These are phyloP conservation scores for Ptychoptera albimana DNA, from an alignment of 2,888 invertebrate genomes.

Conservation along the genomic window DNA sequence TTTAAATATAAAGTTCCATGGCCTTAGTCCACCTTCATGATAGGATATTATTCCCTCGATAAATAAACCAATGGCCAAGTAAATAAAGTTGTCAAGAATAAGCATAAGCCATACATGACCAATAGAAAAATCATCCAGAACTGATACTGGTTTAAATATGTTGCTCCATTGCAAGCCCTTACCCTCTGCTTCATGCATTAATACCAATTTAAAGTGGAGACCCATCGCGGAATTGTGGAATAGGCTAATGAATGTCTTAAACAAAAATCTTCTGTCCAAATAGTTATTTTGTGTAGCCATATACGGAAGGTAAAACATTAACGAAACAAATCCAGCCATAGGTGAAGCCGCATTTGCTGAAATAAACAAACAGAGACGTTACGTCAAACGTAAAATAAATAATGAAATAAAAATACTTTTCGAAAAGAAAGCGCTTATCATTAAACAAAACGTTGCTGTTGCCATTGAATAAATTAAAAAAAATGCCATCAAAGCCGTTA, in stretches of 20 bases:
- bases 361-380: too few relatives aligned
- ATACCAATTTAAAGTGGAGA: conserved; percentile 55
- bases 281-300: conserved; percentile 50
- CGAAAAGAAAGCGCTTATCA: conserved; percentile 63
- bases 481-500: conserved; percentile 51
- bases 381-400: too few relatives aligned
- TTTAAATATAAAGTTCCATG: conserved; percentile 62
- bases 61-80: conserved; percentile 64
- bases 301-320: conserved; percentile 56
- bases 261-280: conserved; percentile 37
- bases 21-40: conserved; percentile 74
- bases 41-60: conserved; percentile 78
- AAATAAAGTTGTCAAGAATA: conserved; percentile 40
- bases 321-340: conserved; percentile 60
- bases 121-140: conserved; percentile 51
- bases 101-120: conserved; percentile 58
- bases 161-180: conserved; percentile 39
- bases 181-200: conserved; percentile 47
- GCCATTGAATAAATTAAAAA: conserved; percentile 52
- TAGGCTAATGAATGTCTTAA: conserved; percentile 48
- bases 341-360: conserved; percentile 62
- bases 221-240: conserved; percentile 68
- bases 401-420: too few relatives aligned
- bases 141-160: conserved; percentile 41
- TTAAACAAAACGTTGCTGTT: conserved; percentile 61